Percentiles rank a stretch among this genome's conserved stretches.
Conservation (phyloP, 2,888 invertebrate species). For the Eledone cirrhosa region DNA sequence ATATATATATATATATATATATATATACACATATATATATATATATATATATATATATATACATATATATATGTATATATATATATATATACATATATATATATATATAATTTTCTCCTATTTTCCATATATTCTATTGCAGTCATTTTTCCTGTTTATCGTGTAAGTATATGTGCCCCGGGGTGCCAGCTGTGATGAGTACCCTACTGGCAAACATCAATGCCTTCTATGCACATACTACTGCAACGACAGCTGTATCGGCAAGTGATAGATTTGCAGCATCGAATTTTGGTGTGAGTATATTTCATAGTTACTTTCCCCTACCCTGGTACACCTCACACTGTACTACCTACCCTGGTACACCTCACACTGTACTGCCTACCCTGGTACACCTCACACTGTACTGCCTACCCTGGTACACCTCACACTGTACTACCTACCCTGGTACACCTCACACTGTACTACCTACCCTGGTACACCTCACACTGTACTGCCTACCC, state of each 20-base stretch:
- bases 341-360: no score
- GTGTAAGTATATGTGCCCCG: slow-evolving; percentile 97
- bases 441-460: no score
- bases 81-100: slow-evolving; percentile 83
- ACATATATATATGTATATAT: slow-evolving; percentile 99
- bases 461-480: no score
- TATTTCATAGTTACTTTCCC: no score
- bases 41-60: slow-evolving; percentile 71
- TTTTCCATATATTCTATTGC: slow-evolving; percentile 46
- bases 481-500: no score
- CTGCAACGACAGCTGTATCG: slow-evolving; percentile 89
- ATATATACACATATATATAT: slow-evolving; percentile 92
- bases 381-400: no score
- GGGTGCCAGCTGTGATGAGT: slow-evolving; percentile 99
- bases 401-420: no score
- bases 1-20: slow-evolving; percentile 75
- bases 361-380: no score
- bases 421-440: no score
- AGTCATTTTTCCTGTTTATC: slow-evolving; percentile 99
- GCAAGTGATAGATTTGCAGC: slow-evolving; percentile 99
- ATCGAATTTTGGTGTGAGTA: slow-evolving; percentile 96
- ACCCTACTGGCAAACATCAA: slow-evolving; percentile 98
- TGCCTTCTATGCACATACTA: slow-evolving; percentile 97
- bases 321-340: no score
- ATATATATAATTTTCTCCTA: no score